Evolutionary conservation across 2,113 vertebrate genomes (phyloP).

Genomic region (Aleadryas rufinucha): DNA sequence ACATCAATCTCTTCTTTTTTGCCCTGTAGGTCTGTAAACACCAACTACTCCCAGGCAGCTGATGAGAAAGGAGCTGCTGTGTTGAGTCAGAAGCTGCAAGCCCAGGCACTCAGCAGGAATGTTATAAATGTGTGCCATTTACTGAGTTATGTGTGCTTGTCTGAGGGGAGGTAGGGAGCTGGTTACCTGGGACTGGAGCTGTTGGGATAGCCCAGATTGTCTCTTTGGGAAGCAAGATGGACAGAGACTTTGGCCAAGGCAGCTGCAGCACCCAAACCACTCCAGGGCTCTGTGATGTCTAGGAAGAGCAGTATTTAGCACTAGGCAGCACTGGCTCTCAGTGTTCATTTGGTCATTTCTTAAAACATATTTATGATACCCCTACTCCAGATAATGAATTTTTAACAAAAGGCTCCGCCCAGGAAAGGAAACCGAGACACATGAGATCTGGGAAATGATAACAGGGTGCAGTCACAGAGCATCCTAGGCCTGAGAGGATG

Average conservation of each 20-base stretch:
- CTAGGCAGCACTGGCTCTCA: neutral
- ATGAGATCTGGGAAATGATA: neutral
- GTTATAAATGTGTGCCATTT: neutral
- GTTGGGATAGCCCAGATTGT: neutral
- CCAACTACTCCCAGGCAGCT: neutral
- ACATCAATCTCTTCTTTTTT: neutral
- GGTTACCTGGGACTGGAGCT: neutral
- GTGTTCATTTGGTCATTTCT: neutral
- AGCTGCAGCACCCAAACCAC: neutral
- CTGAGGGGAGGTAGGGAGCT: neutral
- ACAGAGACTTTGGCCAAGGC: neutral
- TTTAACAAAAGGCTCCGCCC: neutral
- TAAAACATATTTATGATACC: neutral
- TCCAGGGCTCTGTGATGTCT: neutral
- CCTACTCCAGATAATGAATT: neutral
- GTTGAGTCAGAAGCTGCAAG: neutral
- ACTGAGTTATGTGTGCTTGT: neutral
- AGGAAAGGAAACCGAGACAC: neutral
- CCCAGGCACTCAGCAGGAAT: neutral
- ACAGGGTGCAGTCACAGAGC: neutral
- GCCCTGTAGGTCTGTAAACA: neutral
- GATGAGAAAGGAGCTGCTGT: neutral
- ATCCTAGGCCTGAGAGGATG: neutral
- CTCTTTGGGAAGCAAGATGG: neutral
- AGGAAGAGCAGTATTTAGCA: neutral